phyloP scores from a whole-genome alignment of 2,888 invertebrate genomes.

The Villa cingulata region DNA sequence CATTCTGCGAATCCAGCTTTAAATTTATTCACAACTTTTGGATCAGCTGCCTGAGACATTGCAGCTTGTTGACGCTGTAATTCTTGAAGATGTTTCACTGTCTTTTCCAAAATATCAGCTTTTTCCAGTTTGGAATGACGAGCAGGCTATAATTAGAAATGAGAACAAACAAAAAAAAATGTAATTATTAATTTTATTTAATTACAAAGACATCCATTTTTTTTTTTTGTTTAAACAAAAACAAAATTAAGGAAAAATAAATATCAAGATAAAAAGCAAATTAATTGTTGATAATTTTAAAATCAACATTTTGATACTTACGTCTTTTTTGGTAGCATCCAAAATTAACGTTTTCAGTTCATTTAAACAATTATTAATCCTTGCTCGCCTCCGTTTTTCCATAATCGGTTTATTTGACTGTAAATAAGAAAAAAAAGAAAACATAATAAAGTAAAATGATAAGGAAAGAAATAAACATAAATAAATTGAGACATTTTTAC shows the following conservation, averaged over 20 bases:
- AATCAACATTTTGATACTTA: too few relatives aligned
- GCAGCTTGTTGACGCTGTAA: conserved; percentile 77
- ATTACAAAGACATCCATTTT: too few relatives aligned
- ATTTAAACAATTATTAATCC: conserved; percentile 79
- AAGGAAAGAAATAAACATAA: background rate
- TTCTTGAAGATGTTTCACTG: conserved; percentile 82
- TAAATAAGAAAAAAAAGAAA: conserved; percentile 26
- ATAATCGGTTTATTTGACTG: conserved; percentile 88
- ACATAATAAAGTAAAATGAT: background rate
- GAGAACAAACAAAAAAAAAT: too few relatives aligned
- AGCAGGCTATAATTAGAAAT: conserved; percentile 54
- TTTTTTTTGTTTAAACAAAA: too few relatives aligned
- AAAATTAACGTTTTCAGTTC: conserved; percentile 74
- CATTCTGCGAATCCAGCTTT: conserved; percentile 81
- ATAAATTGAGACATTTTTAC: background rate
- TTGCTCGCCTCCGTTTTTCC: conserved; percentile 79
- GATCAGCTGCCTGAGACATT: conserved; percentile 69
- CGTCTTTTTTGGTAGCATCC: conserved; percentile 79
- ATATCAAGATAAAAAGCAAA: background rate
- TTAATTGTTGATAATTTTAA: too few relatives aligned
- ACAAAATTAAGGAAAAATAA: background rate
- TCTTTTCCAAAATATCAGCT: conserved; percentile 90
- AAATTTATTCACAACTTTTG: conserved; percentile 70
- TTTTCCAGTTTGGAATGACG: conserved; percentile 91
- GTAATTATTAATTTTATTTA: background rate